Conservation (phyloP, 2,888 invertebrate species). For the Herminia tarsipennalis region DNA sequence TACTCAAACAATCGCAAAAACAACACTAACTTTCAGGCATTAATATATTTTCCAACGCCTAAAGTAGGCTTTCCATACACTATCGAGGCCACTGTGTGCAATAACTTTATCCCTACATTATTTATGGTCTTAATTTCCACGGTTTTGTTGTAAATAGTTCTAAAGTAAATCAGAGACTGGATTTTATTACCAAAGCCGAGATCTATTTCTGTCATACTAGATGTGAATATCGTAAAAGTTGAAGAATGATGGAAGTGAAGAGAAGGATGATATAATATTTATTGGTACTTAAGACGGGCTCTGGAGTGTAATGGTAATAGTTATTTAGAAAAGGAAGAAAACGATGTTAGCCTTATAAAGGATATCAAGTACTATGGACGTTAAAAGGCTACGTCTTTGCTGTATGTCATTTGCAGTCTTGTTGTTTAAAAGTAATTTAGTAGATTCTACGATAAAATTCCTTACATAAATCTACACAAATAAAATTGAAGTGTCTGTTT, state of each 20-base stretch:
- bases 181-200: constrained; percentile 7
- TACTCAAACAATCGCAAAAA: constrained; percentile 16
- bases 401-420: too few relatives aligned
- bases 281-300: neutral
- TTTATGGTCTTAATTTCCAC: constrained; percentile 34
- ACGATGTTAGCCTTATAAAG: too few relatives aligned
- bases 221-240: neutral
- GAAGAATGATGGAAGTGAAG: neutral
- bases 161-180: constrained; percentile 16
- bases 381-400: too few relatives aligned
- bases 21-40: constrained; percentile 25
- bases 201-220: constrained; percentile 4
- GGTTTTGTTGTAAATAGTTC: constrained; percentile 27
- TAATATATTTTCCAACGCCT: constrained; percentile 30
- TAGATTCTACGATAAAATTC: too few relatives aligned
- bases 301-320: neutral
- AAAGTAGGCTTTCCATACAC: constrained; percentile 22
- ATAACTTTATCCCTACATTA: constrained; percentile 32
- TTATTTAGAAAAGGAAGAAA: too few relatives aligned
- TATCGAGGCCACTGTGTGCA: constrained; percentile 23
- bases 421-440: too few relatives aligned
- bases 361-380: too few relatives aligned
- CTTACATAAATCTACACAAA: too few relatives aligned
- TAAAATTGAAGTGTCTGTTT: too few relatives aligned
- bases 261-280: neutral